phyloP scores from a whole-genome alignment of 2,888 invertebrate species.

The Meliscaeva auricollis region DNA sequence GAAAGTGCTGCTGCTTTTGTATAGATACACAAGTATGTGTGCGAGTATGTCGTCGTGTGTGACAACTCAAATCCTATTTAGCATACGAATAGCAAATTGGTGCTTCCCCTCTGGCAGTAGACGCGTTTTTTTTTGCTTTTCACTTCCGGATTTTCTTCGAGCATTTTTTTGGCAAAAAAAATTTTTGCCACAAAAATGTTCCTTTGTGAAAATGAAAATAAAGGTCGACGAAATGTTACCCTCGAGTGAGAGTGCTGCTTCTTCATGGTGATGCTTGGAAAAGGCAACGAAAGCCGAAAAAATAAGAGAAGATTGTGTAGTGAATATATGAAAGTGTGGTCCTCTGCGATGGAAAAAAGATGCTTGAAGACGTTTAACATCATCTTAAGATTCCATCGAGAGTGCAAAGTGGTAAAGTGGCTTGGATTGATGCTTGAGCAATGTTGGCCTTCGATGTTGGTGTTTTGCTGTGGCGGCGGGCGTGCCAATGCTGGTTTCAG shows the following conservation, averaged over 20 bases:
- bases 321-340: neutral
- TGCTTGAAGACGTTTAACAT: conserved; percentile 73
- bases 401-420: conserved; percentile 75
- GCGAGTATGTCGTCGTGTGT: conserved; percentile 6
- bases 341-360: conserved; percentile 35
- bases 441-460: conserved; percentile 44
- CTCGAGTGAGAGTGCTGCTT: conserved; percentile 3
- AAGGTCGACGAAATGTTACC: conserved; percentile 56
- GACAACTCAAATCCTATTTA: conserved; percentile 71
- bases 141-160: conserved; percentile 35
- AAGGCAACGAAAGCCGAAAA: conserved; percentile 8
- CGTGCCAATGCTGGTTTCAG: conserved; percentile 15
- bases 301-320: conserved; percentile 10
- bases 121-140: conserved; percentile 11
- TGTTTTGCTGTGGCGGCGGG: conserved; percentile 4
- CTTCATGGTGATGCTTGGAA: neutral
- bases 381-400: conserved; percentile 75
- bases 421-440: conserved; percentile 69
- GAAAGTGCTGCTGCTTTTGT: conserved; percentile 55
- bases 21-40: neutral
- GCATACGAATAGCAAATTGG: conserved; percentile 75
- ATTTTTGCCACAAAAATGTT: conserved; percentile 57
- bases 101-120: conserved; percentile 41
- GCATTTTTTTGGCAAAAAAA: conserved; percentile 36
- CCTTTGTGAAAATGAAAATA: conserved; percentile 41